A percentile compares a stretch with the other conserved stretches of the same genome.
Evolutionary conservation across 2,113 vertebrate genomes (phyloP).

Genomic region (Eleginops maclovinus): DNA sequence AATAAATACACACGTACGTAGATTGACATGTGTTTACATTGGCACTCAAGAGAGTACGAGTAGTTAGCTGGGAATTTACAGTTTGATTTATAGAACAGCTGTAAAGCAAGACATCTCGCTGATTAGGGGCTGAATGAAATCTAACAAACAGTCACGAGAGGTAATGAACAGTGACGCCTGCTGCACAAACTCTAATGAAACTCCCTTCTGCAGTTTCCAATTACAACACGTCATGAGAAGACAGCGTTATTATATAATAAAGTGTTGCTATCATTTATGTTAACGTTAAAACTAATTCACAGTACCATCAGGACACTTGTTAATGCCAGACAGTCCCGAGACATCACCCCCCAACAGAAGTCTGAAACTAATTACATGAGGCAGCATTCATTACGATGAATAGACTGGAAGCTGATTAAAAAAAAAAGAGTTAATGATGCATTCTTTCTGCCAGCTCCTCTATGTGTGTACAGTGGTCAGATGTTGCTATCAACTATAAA

Average conservation of each 20-base stretch:
- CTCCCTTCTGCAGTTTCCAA: constrained; percentile 53
- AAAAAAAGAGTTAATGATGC: constrained; percentile 52
- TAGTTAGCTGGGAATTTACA: constrained; percentile 46
- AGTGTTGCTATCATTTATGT: constrained; percentile 26
- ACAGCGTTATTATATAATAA: neutral
- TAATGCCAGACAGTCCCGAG: constrained; percentile 48
- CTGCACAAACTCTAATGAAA: constrained; percentile 49
- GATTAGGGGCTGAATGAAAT: constrained; percentile 61
- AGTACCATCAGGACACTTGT: constrained; percentile 48
- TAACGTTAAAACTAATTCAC: constrained; percentile 46
- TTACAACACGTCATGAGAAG: constrained; percentile 32
- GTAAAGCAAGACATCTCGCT: constrained; percentile 50
- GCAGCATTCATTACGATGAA: constrained; percentile 56
- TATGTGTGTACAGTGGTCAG: constrained; percentile 32
- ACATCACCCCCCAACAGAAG: constrained; percentile 26
- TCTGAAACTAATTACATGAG: constrained; percentile 54
- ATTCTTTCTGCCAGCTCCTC: neutral
- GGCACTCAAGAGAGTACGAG: constrained; percentile 46
- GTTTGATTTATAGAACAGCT: constrained; percentile 38
- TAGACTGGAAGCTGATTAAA: constrained; percentile 48
- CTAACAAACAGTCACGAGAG: constrained; percentile 49
- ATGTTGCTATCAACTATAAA: constrained; percentile 70
- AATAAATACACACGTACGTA: constrained; percentile 43
- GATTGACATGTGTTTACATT: constrained; percentile 43
- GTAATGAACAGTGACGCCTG: constrained; percentile 56